Evolutionary conservation across 2,797 vertebrate genomes (phyloP).

Genomic region (Aeoliscus strigatus): DNA sequence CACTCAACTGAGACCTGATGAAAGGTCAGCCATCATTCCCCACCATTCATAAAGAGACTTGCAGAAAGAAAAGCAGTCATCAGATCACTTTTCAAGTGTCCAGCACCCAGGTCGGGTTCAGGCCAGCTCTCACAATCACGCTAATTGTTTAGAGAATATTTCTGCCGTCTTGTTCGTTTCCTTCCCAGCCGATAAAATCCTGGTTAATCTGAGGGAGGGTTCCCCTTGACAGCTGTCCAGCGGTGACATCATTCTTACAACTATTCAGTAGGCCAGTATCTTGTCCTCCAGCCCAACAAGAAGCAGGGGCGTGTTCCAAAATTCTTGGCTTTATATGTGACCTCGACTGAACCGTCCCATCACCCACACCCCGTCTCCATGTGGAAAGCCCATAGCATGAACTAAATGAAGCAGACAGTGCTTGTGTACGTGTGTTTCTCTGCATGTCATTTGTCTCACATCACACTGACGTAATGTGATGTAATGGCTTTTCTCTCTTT

Average conservation of each 20-base stretch:
- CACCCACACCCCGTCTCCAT: conserved; percentile 6
- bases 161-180: conserved; percentile 16
- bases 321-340: conserved; percentile 34
- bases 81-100: conserved; percentile 5
- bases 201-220: conserved; percentile 54
- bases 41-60: conserved; percentile 18
- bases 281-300: conserved; percentile 26
- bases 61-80: conserved; percentile 9
- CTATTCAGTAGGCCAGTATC: conserved; percentile 52
- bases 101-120: conserved; percentile 5
- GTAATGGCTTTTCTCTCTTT: too few relatives aligned
- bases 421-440: conserved; percentile 5
- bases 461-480: not conserved
- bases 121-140: conserved; percentile 6
- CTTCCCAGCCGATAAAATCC: conserved; percentile 26
- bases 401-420: conserved; percentile 11
- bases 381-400: conserved; percentile 30
- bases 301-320: conserved; percentile 18
- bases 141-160: conserved; percentile 32
- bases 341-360: conserved; percentile 10
- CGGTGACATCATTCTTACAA: conserved; percentile 60
- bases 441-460: conserved; percentile 4
- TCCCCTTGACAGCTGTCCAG: conserved; percentile 56
- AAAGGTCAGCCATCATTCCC: conserved; percentile 15
- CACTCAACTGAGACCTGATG: conserved; percentile 22